Evolutionary conservation across 30 jellyfish, hydroid and myxozoan species (phyloP), one percentile per base, ranked within the genome.

Genomic region (Rhopilema esculentum): DNA sequence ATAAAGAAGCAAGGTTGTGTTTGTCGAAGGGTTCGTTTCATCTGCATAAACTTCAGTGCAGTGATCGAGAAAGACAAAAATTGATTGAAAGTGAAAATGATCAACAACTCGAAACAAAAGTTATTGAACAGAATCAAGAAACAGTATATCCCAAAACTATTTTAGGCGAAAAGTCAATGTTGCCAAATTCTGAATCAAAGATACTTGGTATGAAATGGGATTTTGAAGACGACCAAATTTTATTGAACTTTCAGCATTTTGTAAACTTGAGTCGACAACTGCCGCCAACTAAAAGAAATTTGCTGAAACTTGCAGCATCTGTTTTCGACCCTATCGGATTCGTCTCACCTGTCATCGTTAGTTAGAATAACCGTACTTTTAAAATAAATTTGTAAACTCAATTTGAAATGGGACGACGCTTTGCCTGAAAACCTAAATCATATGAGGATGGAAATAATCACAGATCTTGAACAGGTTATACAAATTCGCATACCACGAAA

Each of bases 181-280:
- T 66, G 68, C 69, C 18, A 26, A 72, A 48, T 21, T 20, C 70
- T 23, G 83, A 48, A 23, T 1, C 28, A 16, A 72, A 72, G 29
- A 67, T 72, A 40, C 29, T 72, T 15, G 83, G 83, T 16, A 30
- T 72, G 67, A 48, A 31, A 4, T 72, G 83, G 83, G 83, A 72
- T 40, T 15, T 19, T 4, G 67, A 48, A 1, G 19, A 28, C 1
- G 83, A 72, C 31, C 21, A 31, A 0, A 15, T 72, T 17, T 32
- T 30, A 22, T 72, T 72, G 25, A 25, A 72, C 21, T 25, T 72
- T 31, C 69, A 72, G 26, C 16, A 27, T 16, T 20, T 72, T 16
- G 84, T 32, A 6, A 31, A 22, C 21, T 30, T 72, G 25, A 25
- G 72, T 1, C 28, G 28, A 72, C 20, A 20, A 31, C 68, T 49